Conservation (phyloP, 2,888 invertebrate species). For the Hypercompe scribonia region DNA sequence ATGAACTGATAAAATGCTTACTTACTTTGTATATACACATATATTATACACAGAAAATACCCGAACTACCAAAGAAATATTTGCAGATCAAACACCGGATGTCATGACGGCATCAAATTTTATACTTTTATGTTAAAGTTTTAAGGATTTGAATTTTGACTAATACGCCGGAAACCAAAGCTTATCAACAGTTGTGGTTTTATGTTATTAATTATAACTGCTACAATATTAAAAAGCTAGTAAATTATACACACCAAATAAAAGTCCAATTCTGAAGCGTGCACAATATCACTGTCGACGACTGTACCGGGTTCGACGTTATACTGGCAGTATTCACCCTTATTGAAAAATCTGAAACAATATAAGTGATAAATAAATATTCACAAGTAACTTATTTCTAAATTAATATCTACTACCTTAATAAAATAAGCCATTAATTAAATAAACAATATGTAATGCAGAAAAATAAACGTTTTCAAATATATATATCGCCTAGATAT, state of each 20-base stretch:
- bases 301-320: constrained; percentile 94
- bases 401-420: neutral
- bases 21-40: too few relatives aligned
- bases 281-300: constrained; percentile 94
- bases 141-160: neutral
- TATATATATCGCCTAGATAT: too few relatives aligned
- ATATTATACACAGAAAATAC: too few relatives aligned
- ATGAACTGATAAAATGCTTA: too few relatives aligned
- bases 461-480: too few relatives aligned
- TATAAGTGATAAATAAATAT: neutral
- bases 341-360: constrained; percentile 69
- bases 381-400: neutral
- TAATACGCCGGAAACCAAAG: too few relatives aligned
- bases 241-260: constrained; percentile 89
- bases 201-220: neutral
- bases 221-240: neutral
- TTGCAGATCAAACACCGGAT: too few relatives aligned
- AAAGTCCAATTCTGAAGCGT: constrained; percentile 95
- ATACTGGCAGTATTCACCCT: constrained; percentile 38
- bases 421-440: neutral
- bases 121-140: too few relatives aligned
- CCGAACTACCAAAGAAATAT: too few relatives aligned
- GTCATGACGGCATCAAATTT: too few relatives aligned
- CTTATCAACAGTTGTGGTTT: too few relatives aligned
- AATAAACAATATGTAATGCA: too few relatives aligned